A percentile compares a stretch with the other conserved stretches of the same genome.
These are phyloP conservation scores for Corythornis vintsioides DNA, from an alignment of 2,113 vertebrate genomes.

Conservation along the genomic window DNA sequence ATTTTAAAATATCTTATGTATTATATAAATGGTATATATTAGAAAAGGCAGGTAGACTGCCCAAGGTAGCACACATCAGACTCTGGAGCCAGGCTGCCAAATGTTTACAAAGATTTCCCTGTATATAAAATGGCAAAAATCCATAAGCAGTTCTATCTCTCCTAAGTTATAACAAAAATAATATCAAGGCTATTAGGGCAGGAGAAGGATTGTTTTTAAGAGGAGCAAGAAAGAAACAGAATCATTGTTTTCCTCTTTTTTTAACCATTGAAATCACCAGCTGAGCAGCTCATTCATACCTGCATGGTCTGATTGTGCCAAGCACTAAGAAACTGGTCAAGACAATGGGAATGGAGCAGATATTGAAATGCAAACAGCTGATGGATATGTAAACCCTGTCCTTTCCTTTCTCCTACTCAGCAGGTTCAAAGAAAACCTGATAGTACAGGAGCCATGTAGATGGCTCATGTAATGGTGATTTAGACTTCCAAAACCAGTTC, in stretches of 20 bases:
- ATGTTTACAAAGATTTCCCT: neutral
- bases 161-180: neutral
- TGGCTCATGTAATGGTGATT: accelerated
- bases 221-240: neutral
- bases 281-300: neutral
- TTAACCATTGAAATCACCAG: neutral
- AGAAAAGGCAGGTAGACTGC: neutral
- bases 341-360: neutral
- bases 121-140: neutral
- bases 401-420: accelerated
- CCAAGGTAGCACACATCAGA: neutral
- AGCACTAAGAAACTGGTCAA: neutral
- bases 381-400: neutral
- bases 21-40: neutral
- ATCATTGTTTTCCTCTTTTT: neutral
- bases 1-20: too few species aligned
- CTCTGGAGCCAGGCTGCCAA: neutral
- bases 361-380: accelerated
- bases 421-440: accelerated
- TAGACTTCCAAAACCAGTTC: neutral
- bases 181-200: neutral
- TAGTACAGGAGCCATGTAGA: neutral
- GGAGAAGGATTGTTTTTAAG: neutral
- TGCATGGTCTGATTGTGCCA: neutral
- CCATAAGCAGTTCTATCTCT: accelerated